These are phyloP conservation scores for Simalia tracyae DNA, from an alignment of 2,797 vertebrate genomes.

Conservation along the genomic window DNA sequence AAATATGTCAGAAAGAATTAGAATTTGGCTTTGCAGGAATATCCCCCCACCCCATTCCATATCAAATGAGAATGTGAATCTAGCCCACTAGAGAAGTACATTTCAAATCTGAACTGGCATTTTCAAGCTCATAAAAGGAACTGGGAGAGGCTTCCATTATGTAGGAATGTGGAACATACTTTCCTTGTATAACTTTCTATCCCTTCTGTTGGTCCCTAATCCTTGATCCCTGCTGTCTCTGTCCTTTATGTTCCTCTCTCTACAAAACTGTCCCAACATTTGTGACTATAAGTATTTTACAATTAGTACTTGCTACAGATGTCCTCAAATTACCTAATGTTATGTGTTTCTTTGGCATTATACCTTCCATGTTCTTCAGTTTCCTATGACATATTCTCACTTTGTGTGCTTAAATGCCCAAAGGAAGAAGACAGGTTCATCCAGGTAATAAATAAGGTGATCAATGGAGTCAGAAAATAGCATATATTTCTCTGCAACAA, in stretches of 20 bases:
- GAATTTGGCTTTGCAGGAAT: neutral
- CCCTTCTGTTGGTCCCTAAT: neutral
- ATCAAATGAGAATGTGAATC: neutral
- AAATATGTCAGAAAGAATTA: neutral
- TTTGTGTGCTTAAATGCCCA: neutral
- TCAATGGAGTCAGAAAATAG: slow-evolving; percentile 41
- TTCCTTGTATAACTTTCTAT: neutral
- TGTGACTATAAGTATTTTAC: neutral
- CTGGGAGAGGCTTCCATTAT: neutral
- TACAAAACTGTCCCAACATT: neutral
- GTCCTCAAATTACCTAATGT: neutral
- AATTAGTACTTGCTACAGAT: neutral
- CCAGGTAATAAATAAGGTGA: slow-evolving; percentile 9
- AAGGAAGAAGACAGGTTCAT: neutral
- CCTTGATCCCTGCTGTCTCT: neutral
- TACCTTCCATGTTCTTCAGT: neutral
- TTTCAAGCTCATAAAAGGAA: neutral
- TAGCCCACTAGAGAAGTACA: neutral
- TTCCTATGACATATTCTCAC: neutral
- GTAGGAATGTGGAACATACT: neutral
- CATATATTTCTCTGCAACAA: neutral
- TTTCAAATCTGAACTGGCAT: neutral
- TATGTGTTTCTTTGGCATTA: neutral
- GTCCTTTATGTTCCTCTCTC: neutral
- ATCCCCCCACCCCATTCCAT: too few species aligned